Base-by-base conservation (phyloP, 2,797 vertebrate genomes). In the Petrocephalus sullivani region DNA sequence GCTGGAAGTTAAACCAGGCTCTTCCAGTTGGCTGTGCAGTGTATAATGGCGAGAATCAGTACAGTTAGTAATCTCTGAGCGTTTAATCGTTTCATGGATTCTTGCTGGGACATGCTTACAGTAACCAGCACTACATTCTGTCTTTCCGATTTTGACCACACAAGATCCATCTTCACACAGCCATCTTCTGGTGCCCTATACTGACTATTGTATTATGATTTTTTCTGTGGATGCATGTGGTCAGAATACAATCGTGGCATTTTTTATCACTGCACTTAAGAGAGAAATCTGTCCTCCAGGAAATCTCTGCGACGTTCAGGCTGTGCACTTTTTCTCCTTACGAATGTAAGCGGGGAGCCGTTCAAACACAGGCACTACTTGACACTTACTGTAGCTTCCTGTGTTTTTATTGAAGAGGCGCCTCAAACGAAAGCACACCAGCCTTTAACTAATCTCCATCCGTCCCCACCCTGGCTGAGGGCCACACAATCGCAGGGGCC, bases 381-480 rank as follows among this genome's bases (percentile, higher is more conserved):
- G 56, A 87, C 14, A 81, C 58, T 21, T 57, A 28, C 28, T 28
- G 28, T 28, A 58, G 28, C 33, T 60, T 46, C 71, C 54, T 37
- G 51, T 85, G 71, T 78, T 56, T 78, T 56, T 56, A 2, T 82
- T 19, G 21, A 82, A 88, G 49, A 54, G 51, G 53, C 84, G 37
- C 49, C 57, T 75, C 53, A 64, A 60, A 87, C 87, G 91, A 92
- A 88, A 85, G 90, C 91, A 90, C 84, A 86, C 71, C 64, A 88
- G 89, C 33, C 71, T 90, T 92, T 86, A 64, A 53, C 89, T 90
- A 90, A 93, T 93, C 91, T 91, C 85, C 53, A 86, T 2, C 81
- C 78, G 84, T 89, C 87, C 58, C 54, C 6, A 61, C 54, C 51
- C 54, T 88, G 85, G 37, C 89, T 90, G 41, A 78, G 19, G 21